These are phyloP conservation scores for Darwinula stevensoni DNA, from an alignment of 2,888 invertebrate genomes.

Conservation along the genomic window DNA sequence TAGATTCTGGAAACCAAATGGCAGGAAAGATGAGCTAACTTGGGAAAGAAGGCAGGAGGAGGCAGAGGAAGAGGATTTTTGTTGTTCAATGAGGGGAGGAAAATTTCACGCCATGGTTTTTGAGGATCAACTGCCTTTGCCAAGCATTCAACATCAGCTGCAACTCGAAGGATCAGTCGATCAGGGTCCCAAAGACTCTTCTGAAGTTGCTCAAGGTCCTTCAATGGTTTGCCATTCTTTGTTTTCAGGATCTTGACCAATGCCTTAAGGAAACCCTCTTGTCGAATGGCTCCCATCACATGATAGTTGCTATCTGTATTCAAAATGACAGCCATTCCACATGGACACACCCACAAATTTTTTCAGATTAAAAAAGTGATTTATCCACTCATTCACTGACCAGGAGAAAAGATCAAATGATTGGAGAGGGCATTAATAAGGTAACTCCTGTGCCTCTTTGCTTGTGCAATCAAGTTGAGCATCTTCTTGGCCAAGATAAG, in stretches of 20 bases:
- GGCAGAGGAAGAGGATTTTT: too few relatives aligned
- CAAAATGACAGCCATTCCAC: too few relatives aligned
- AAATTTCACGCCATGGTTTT: constrained; percentile 12
- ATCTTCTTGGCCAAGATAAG: constrained; percentile 48
- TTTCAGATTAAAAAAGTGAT: constrained; percentile 7
- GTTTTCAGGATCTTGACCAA: too few relatives aligned
- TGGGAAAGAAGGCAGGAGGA: too few relatives aligned
- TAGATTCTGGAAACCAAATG: too few relatives aligned
- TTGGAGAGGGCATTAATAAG: constrained; percentile 30
- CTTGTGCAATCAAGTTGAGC: constrained; percentile 44
- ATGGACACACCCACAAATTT: too few relatives aligned
- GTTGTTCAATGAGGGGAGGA: too few relatives aligned
- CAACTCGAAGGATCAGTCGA: constrained; percentile 37
- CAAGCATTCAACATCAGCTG: constrained; percentile 33
- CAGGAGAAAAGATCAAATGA: constrained; percentile 25
- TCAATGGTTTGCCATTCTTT: constrained; percentile 12
- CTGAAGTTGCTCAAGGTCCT: constrained; percentile 27
- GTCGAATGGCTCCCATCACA: constrained; percentile 35
- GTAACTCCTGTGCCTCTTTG: constrained; percentile 36
- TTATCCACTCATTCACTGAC: constrained; percentile 15
- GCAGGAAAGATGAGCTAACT: too few relatives aligned
- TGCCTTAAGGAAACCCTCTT: constrained; percentile 39
- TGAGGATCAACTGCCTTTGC: constrained; percentile 9
- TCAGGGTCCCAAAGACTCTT: constrained; percentile 25
- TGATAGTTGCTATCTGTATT: constrained; percentile 34